These are phyloP conservation scores for Oncorhynchus keta DNA, from an alignment of 2,113 vertebrate species.

Conservation along the genomic window DNA sequence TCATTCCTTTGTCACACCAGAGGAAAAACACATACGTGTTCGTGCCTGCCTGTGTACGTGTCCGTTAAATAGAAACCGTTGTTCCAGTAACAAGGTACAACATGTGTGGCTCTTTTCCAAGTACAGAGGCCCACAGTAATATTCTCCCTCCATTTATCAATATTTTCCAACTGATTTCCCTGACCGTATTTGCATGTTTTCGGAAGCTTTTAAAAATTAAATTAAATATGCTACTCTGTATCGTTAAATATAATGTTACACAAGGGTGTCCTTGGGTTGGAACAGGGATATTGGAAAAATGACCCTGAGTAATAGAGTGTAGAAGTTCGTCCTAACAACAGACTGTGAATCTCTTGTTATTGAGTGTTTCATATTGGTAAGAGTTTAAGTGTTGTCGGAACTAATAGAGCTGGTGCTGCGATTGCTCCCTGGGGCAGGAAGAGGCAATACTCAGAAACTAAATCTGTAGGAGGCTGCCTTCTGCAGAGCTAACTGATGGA, in stretches of 20 bases:
- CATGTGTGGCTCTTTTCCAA: not conserved
- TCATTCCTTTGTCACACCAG: slow-evolving; percentile 44
- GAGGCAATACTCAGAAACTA: slow-evolving; percentile 15
- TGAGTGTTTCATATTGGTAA: slow-evolving; percentile 13
- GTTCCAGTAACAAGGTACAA: too few species aligned
- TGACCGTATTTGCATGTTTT: not conserved
- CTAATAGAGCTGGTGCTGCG: slow-evolving; percentile 8
- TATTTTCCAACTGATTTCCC: too few species aligned
- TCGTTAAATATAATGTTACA: slow-evolving; percentile 13
- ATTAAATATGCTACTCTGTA: not conserved
- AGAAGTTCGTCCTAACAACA: not conserved
- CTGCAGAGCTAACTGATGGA: not conserved
- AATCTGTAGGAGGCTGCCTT: not conserved
- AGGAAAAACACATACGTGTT: not conserved
- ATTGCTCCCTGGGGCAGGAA: slow-evolving; percentile 8
- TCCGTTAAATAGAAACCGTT: too few species aligned
- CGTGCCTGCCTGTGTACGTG: not conserved
- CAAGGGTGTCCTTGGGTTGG: slow-evolving; percentile 7
- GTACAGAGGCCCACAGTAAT: too few species aligned
- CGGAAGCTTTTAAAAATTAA: not conserved
- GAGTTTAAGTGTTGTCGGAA: slow-evolving; percentile 7
- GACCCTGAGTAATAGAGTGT: slow-evolving; percentile 7
- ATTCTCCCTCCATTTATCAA: too few species aligned
- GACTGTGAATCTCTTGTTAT: not conserved
- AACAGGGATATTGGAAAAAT: slow-evolving; percentile 6